Conservation (phyloP, 1,140 invertebrate genomes). For the Drosophila neocordata region DNA sequence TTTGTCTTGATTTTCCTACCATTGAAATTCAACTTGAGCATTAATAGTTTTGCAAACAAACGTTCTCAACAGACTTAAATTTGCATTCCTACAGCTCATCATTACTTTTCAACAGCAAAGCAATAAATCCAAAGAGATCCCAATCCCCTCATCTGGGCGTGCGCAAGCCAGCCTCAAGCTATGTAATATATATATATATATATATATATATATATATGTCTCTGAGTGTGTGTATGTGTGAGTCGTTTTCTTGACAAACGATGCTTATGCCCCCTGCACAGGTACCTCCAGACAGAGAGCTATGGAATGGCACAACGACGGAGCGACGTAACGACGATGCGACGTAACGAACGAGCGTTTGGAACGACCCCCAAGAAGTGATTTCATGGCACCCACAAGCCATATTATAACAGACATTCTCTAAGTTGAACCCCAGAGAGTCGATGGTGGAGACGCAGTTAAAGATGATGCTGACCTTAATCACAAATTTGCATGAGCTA, state of each 20-base stretch:
- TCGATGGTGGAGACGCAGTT: slow-evolving; percentile 24
- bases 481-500: slow-evolving; percentile 77
- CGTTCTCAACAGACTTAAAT: slow-evolving; percentile 19
- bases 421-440: background rate
- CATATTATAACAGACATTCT: slow-evolving; percentile 8
- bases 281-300: no score
- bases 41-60: slow-evolving; percentile 15
- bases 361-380: slow-evolving; percentile 3
- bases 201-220: background rate
- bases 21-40: slow-evolving; percentile 6
- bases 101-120: slow-evolving; percentile 16
- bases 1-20: background rate
- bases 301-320: no score
- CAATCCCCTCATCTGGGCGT: slow-evolving; percentile 14
- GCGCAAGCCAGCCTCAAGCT: background rate
- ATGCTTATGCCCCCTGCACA: slow-evolving; percentile 4
- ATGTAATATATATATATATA: background rate
- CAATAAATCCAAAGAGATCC: slow-evolving; percentile 24
- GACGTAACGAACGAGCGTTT: background rate
- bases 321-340: no score
- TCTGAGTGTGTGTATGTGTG: background rate
- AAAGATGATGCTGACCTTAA: slow-evolving; percentile 75
- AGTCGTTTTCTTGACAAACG: slow-evolving; percentile 19
- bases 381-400: slow-evolving; percentile 10
- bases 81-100: slow-evolving; percentile 19